Conservation (phyloP, 2,113 vertebrate genomes). For the Dolichotis patagonum region DNA sequence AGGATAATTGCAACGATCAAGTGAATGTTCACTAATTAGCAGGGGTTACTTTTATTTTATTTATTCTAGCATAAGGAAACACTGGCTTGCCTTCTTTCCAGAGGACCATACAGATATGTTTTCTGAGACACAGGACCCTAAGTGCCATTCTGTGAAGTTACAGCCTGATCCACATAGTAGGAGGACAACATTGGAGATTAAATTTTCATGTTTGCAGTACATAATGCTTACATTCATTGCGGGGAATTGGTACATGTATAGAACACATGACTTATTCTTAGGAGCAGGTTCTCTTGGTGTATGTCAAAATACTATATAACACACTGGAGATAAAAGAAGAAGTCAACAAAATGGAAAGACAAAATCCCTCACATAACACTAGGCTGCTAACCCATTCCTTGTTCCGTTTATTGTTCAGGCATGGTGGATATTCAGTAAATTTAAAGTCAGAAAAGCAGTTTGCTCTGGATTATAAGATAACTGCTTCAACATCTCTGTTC, state of each 20-base stretch:
- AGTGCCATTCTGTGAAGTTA: neutral
- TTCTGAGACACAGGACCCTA: neutral
- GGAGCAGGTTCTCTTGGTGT: neutral
- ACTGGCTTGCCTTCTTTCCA: neutral
- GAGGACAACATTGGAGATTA: neutral
- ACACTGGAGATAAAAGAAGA: neutral
- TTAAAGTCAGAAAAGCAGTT: neutral
- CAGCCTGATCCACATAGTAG: neutral
- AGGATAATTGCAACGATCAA: neutral
- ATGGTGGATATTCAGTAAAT: neutral
- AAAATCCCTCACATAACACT: neutral
- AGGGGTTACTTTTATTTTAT: neutral
- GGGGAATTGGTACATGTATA: neutral
- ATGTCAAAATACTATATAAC: neutral
- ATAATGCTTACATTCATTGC: neutral
- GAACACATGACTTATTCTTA: neutral
- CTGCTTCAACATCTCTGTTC: neutral
- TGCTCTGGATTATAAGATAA: slow-evolving; percentile 25
- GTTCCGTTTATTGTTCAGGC: neutral
- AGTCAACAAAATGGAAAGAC: neutral
- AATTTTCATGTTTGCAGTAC: neutral
- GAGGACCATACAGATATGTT: neutral
- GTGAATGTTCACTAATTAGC: neutral
- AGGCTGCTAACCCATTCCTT: neutral
- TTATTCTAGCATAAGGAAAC: neutral